These are phyloP conservation scores for Pluvianellus socialis DNA, from an alignment of 2,113 vertebrate species.

Conservation along the genomic window DNA sequence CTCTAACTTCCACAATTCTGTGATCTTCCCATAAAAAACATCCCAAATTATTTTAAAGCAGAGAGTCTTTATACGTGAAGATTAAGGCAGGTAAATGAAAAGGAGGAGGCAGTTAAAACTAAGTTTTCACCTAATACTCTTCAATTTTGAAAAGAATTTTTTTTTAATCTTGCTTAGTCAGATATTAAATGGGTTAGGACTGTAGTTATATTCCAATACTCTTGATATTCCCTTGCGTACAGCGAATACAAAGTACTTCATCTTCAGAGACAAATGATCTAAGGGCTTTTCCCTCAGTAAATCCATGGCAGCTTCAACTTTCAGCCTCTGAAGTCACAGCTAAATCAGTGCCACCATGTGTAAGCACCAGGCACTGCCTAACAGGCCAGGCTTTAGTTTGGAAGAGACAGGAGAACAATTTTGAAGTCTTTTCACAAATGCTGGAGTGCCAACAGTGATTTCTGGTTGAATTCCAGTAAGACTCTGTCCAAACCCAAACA, in stretches of 20 bases:
- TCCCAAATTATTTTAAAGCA: not conserved
- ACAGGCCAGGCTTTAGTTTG: not conserved
- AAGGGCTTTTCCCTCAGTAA: not conserved
- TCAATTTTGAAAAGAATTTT: not conserved
- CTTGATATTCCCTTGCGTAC: not conserved
- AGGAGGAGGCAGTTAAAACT: not conserved
- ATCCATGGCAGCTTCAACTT: not conserved
- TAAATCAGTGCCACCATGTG: not conserved
- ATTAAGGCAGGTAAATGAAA: conserved; percentile 1
- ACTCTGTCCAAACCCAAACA: not conserved
- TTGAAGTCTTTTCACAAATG: not conserved
- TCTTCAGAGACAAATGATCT: not conserved
- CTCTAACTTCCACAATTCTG: not conserved
- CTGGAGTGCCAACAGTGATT: not conserved
- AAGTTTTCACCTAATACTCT: not conserved
- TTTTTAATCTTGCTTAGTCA: not conserved
- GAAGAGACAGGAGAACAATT: not conserved
- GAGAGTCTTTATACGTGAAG: not conserved
- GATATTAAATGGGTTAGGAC: not conserved
- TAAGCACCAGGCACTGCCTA: not conserved
- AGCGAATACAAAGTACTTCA: not conserved
- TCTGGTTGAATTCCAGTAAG: not conserved
- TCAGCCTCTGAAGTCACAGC: not conserved
- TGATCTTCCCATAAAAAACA: not conserved
- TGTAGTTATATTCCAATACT: not conserved